These are phyloP conservation scores for Neolamprologus kungweensis DNA, from an alignment of 2,113 vertebrate species.

Conservation along the genomic window DNA sequence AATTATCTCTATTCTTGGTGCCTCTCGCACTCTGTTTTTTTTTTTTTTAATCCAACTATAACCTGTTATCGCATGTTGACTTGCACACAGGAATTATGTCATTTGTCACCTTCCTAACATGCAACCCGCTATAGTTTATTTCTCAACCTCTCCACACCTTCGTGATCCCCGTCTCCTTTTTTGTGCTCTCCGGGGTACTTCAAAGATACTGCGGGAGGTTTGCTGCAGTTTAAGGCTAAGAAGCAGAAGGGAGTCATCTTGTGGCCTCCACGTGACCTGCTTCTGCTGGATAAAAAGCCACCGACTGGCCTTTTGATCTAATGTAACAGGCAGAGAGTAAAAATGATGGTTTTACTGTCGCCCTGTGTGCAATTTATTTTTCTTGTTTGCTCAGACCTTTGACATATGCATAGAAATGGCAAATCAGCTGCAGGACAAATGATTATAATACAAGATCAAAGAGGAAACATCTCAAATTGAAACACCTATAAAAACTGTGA, in stretches of 20 bases:
- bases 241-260: not conserved
- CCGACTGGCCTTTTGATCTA: not conserved
- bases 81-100: conserved; percentile 42
- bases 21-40: not conserved
- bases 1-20: conserved; percentile 60
- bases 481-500: not conserved
- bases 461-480: not conserved
- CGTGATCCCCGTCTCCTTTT: not conserved
- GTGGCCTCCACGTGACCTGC: not conserved
- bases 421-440: not conserved
- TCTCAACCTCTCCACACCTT: conserved; percentile 27
- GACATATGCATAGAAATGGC: not conserved
- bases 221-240: conserved; percentile 1
- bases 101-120: conserved; percentile 35
- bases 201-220: not conserved
- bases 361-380: not conserved
- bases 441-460: not conserved
- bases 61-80: conserved; percentile 45
- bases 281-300: not conserved
- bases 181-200: not conserved
- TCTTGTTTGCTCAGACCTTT: not conserved
- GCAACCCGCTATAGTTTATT: conserved; percentile 37
- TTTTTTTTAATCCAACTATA: not conserved
- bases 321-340: not conserved
- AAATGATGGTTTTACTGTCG: not conserved